Base-by-base conservation (phyloP, 2,888 invertebrate genomes). In the Orchesella flavescens region DNA sequence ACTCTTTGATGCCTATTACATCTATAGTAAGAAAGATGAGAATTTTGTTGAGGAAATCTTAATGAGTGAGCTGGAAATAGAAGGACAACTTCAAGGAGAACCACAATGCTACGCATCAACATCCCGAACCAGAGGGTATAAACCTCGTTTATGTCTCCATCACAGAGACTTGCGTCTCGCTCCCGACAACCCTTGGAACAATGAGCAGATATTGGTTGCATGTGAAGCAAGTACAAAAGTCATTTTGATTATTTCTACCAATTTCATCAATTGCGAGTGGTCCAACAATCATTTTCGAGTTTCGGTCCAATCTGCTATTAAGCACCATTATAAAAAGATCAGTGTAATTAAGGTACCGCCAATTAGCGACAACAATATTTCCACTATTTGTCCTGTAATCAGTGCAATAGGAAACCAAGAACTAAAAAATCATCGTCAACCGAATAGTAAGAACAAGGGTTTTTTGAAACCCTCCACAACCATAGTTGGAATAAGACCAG, bases 231-330 rank as follows among this genome's bases (percentile, higher is more conserved):
- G 95, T 84, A 93, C 94, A 83, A 92, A 96, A 86, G 95, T 96
- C 84, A 94, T 97, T 88, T 94, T 97, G 93, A 93, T 97, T 87
- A 92, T 97, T 76, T 96, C 96, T 85, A 95, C 95, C 90, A 95
- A 95, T 90, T 97, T 96, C 90, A 93, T 97, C 89, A 94, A 95
- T 77, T 90, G 95, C 72, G 96, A 97, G 90, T 97, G 96, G 97
- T 94, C 94, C 89, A 93, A 95, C 85, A 94, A 94, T 90, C 96
- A 97, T 89, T 95, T 96, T 90, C 95, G 95, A 91, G 94, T 95
- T 63, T 95, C 95, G 61, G 94, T 96, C 89, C 95, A 94, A 59
- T 79, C 75, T 23, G 85, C 86, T 2, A 79, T 87, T 72, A 75
- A 72, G 69, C 84, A 86, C 23, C 82, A 85, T 61, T 84, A 73